A percentile compares a stretch with the other conserved stretches of the same genome.
Evolutionary conservation across 2,797 vertebrate species (phyloP).

Genomic region (Semaprochilodus insignis): DNA sequence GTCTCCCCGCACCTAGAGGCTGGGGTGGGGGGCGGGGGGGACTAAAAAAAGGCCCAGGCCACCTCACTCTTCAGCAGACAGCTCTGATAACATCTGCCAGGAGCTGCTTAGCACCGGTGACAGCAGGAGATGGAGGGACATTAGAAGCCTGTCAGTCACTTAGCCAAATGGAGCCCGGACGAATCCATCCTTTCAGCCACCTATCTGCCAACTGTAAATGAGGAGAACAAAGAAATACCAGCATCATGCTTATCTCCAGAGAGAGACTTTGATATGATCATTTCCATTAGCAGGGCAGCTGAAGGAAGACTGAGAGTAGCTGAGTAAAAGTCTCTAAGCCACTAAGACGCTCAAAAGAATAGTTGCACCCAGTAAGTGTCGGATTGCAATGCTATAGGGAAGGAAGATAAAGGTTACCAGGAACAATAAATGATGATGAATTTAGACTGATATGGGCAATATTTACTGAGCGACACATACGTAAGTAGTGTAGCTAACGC

Average conservation of each 20-base stretch:
- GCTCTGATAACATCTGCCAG: slow-evolving; percentile 79
- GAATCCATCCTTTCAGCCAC: neutral
- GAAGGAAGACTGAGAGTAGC: neutral
- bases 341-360: neutral
- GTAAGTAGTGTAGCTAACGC: too few relatives aligned
- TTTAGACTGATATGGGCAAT: too few relatives aligned
- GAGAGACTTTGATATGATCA: neutral
- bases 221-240: slow-evolving; percentile 42
- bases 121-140: slow-evolving; percentile 74
- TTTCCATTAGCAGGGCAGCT: slow-evolving; percentile 8
- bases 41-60: slow-evolving; percentile 71
- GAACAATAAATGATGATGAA: too few relatives aligned
- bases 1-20: slow-evolving; percentile 71
- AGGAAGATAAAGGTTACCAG: too few relatives aligned
- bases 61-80: slow-evolving; percentile 76
- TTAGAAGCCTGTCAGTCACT: slow-evolving; percentile 76
- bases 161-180: slow-evolving; percentile 11
- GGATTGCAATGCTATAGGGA: too few relatives aligned
- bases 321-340: neutral
- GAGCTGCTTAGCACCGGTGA: slow-evolving; percentile 68
- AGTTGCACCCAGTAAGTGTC: too few relatives aligned
- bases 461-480: too few relatives aligned
- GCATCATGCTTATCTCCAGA: slow-evolving; percentile 20
- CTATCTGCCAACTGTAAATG: slow-evolving; percentile 41
- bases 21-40: too few relatives aligned